A percentile compares a stretch with the other conserved stretches of the same genome.
Evolutionary conservation across 1,140 invertebrate genomes (phyloP).

Genomic region (Aphaenogaster floridana): DNA sequence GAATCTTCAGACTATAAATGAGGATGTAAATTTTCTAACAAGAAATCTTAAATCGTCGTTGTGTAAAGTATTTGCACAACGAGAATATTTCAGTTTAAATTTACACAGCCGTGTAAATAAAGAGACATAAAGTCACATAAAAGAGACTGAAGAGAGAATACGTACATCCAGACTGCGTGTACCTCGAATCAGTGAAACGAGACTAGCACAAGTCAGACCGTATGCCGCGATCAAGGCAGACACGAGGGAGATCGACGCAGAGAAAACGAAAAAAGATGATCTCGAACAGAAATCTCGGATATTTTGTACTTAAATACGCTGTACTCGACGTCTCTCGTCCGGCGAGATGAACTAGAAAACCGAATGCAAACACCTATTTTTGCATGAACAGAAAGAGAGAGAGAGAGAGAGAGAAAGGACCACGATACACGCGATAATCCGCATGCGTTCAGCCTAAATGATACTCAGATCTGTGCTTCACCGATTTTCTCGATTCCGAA

Average conservation of each 20-base stretch:
- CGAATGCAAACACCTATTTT: slow-evolving; percentile 46
- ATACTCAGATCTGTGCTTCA: slow-evolving; percentile 41
- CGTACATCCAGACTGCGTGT: neutral
- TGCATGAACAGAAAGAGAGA: slow-evolving; percentile 19
- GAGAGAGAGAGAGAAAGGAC: neutral
- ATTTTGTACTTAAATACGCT: slow-evolving; percentile 58
- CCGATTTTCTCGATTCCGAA: slow-evolving; percentile 12
- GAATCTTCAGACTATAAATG: neutral
- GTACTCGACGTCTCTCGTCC: neutral
- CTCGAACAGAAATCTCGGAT: slow-evolving; percentile 24
- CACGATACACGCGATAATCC: slow-evolving; percentile 30
- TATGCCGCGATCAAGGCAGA: neutral
- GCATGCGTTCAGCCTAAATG: slow-evolving; percentile 52
- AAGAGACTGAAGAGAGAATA: slow-evolving; percentile 6
- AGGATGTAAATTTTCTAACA: neutral
- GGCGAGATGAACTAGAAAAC: neutral
- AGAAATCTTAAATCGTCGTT: slow-evolving; percentile 4
- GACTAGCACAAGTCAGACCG: neutral
- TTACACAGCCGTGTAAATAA: neutral
- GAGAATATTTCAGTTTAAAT: neutral
- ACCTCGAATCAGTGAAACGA: slow-evolving; percentile 1
- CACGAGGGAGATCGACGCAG: neutral
- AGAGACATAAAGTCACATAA: neutral
- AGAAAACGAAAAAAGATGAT: slow-evolving; percentile 14
- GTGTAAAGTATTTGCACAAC: neutral